Evolutionary conservation across 2,797 vertebrate species (phyloP).

Genomic region (Lateolabrax maculatus): DNA sequence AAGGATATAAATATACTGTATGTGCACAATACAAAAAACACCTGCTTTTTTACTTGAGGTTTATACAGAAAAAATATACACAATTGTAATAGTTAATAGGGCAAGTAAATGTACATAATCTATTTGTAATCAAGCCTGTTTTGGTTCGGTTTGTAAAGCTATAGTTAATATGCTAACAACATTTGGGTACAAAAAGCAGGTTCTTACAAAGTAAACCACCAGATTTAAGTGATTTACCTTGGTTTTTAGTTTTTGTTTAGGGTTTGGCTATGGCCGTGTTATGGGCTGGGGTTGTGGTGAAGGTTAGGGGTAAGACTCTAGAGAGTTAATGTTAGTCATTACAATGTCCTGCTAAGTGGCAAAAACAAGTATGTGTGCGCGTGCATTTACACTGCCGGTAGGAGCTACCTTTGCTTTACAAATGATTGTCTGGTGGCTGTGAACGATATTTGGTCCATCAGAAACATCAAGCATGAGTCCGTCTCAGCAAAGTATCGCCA

Average conservation of each 20-base stretch:
- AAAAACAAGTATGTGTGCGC: conserved; percentile 29
- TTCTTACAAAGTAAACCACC: not conserved
- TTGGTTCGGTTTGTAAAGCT: not conserved
- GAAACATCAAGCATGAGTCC: conserved; percentile 65
- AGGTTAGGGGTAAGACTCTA: conserved; percentile 12
- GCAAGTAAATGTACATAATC: not conserved
- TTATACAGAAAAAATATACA: not conserved
- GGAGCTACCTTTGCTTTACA: not conserved
- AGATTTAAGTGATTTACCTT: not conserved
- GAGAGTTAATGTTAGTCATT: conserved; percentile 18
- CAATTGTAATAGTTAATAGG: not conserved
- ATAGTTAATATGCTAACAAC: too few species aligned
- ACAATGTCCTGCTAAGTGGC: conserved; percentile 5
- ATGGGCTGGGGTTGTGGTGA: not conserved
- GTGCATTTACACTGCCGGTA: not conserved
- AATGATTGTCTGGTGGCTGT: not conserved
- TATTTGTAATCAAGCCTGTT: not conserved
- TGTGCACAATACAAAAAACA: not conserved
- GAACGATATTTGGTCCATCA: conserved; percentile 8
- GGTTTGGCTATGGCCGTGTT: not conserved
- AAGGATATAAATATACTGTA: not conserved
- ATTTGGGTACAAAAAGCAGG: not conserved
- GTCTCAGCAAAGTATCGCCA: conserved; percentile 33
- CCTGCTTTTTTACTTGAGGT: not conserved
- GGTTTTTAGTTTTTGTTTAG: not conserved